These are phyloP conservation scores for Whitmania pigra DNA, from an alignment of 1,140 invertebrate species.

Conservation along the genomic window DNA sequence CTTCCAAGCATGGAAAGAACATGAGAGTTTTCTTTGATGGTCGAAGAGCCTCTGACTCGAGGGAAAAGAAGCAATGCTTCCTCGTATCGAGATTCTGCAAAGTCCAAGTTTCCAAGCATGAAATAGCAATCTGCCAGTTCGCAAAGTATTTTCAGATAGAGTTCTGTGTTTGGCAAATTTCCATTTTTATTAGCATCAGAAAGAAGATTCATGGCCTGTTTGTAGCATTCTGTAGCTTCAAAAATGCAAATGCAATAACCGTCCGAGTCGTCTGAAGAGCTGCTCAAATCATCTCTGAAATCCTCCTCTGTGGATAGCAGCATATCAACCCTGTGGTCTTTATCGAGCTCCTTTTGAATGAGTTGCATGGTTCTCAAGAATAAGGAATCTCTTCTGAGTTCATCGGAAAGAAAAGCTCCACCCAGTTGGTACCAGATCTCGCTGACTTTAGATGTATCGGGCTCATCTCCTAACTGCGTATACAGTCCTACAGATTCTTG, in stretches of 20 bases:
- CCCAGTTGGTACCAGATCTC: conserved; percentile 21
- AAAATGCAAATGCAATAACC: conserved; percentile 13
- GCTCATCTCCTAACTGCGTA: background rate
- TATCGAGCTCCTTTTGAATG: conserved; percentile 19
- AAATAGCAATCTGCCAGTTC: conserved; percentile 23
- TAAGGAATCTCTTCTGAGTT: conserved; percentile 13
- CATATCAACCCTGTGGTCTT: background rate
- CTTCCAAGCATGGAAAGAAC: conserved; percentile 25
- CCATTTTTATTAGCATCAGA: background rate
- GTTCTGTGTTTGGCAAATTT: background rate
- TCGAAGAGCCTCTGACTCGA: conserved; percentile 8
- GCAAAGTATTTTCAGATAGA: conserved; percentile 17
- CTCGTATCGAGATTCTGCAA: conserved; percentile 21
- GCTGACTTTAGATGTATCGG: conserved; percentile 16
- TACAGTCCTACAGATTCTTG: conserved; percentile 21
- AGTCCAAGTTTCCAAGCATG: conserved; percentile 23
- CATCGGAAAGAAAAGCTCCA: conserved; percentile 17
- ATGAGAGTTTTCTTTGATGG: conserved; percentile 20
- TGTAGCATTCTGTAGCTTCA: conserved; percentile 23
- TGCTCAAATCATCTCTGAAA: background rate
- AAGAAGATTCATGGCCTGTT: conserved; percentile 19
- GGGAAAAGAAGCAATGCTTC: conserved; percentile 22
- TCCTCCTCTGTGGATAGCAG: background rate
- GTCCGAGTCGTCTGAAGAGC: conserved; percentile 8
- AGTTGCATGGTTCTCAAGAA: conserved; percentile 19